Base-by-base conservation (phyloP, 2,888 invertebrate species). In the Homarus gammarus region DNA sequence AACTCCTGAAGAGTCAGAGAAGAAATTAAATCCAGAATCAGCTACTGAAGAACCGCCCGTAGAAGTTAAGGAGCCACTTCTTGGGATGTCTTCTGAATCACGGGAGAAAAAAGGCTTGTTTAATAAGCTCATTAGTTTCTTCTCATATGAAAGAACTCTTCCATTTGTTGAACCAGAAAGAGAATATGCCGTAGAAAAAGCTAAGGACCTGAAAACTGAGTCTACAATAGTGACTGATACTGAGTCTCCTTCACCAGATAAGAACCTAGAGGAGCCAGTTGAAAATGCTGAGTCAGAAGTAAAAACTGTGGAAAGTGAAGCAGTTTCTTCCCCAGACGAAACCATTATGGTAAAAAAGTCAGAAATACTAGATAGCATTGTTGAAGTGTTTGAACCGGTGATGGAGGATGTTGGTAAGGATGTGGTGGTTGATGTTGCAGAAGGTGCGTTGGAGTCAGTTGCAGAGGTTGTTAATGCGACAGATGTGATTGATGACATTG, bases 41-140 rank as follows among this genome's bases (percentile, higher is more conserved):
- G 31, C n/a, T 36, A 15, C n/a, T 73, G 73, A 36, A 40, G 22
- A 38, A 22, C n/a, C 18, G 33, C 38, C 8, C 18, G 31, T 27
- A 22, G n/a, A 12, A 44, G 5, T 12, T 6, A 44, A 33, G 8
- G 44, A 31, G 12, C 22, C 40, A 44, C 44, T 2, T 75, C 1
- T 44, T 75, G 22, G 44, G 22, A 75, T 10, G 8, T 12, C 3
- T 15, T 73, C 31, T 5, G 2, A 12, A 73, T 36, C 36, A 51
- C 40, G 51, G 27, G 40, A 73, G 51, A 51, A 68, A 86, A 31
- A 78, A 22, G 78, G 78, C 33, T 78, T 78, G 8, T 68, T 86
- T 86, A 31, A 86, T 33, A 78, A 86, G 33, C 68, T 86, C 18
- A 33, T 78, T 12, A 78, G 12, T 10, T 49, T 86, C 1, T 78